phyloP scores from a whole-genome alignment of 2,888 invertebrate genomes.

The Athalia cordata region DNA sequence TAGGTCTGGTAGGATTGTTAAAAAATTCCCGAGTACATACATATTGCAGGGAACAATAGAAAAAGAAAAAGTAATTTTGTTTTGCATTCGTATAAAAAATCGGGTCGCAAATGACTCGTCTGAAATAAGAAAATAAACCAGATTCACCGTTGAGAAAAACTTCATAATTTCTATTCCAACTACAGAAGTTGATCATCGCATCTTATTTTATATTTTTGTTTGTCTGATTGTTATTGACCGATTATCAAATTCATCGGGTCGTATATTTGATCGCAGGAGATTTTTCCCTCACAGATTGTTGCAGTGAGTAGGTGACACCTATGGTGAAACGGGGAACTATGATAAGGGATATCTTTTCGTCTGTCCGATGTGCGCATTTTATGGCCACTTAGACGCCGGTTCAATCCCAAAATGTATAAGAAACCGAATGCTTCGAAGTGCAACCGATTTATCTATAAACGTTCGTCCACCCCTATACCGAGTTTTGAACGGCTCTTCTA shows the following conservation, averaged over 20 bases:
- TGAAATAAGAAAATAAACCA: too few species aligned
- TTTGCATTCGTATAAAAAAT: too few species aligned
- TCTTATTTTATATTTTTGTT: too few species aligned
- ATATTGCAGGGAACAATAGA: too few species aligned
- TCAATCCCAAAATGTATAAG: neutral
- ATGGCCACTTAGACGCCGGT: slow-evolving; percentile 22
- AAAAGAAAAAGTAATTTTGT: too few species aligned
- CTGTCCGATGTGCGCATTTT: neutral
- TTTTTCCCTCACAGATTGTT: neutral
- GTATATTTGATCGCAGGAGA: neutral
- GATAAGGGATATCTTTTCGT: neutral
- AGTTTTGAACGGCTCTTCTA: slow-evolving; percentile 29
- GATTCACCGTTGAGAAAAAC: too few species aligned
- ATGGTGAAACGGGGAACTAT: neutral
- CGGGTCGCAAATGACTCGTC: too few species aligned
- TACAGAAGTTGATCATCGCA: neutral
- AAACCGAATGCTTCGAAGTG: slow-evolving; percentile 14
- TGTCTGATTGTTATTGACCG: too few species aligned
- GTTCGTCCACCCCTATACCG: slow-evolving; percentile 25
- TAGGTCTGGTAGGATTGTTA: too few species aligned
- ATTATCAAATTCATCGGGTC: too few species aligned
- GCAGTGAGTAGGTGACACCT: neutral
- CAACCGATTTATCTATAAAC: slow-evolving; percentile 38
- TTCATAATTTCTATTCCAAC: neutral
- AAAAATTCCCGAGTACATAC: too few species aligned